A percentile compares a stretch with the other conserved stretches of the same genome.
Conservation (phyloP, 2,888 invertebrate species). For the Apamea monoglypha region DNA sequence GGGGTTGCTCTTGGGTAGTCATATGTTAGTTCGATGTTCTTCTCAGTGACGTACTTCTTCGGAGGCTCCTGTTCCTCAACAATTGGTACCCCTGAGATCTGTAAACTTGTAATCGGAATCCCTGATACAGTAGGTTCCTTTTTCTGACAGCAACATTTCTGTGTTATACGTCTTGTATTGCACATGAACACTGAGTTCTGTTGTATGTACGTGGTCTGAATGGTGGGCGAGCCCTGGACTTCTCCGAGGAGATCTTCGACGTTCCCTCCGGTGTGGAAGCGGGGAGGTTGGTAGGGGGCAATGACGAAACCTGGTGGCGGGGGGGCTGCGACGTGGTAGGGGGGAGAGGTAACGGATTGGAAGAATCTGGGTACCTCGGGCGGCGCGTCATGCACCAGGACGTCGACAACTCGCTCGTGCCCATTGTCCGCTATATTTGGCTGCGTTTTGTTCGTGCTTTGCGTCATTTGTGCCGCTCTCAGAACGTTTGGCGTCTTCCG, state of each 20-base stretch:
- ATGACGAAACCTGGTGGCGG: conserved; percentile 86
- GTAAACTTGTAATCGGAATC: conserved; percentile 68
- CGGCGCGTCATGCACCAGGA: conserved; percentile 86
- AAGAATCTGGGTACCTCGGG: conserved; percentile 84
- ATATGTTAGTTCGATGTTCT: conserved; percentile 88
- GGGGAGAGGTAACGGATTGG: conserved; percentile 84
- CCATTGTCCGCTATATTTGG: conserved; percentile 79
- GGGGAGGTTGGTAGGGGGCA: conserved; percentile 82
- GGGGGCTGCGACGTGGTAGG: conserved; percentile 80
- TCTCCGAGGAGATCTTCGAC: conserved; percentile 93
- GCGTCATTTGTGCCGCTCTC: conserved; percentile 71
- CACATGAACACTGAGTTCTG: conserved; percentile 89
- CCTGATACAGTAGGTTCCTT: conserved; percentile 69
- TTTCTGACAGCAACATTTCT: conserved; percentile 86
- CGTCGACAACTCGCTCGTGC: conserved; percentile 84
- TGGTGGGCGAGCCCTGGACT: conserved; percentile 89
- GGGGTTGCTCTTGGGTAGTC: conserved; percentile 87
- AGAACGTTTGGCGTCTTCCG: conserved; percentile 70
- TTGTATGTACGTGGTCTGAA: conserved; percentile 87
- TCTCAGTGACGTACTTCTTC: conserved; percentile 87
- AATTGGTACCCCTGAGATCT: conserved; percentile 59
- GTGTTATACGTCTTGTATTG: conserved; percentile 85
- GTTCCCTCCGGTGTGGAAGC: conserved; percentile 91
- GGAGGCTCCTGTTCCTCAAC: conserved; percentile 74
- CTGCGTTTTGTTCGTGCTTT: conserved; percentile 72